Base-by-base conservation (phyloP, 1,140 invertebrate species). In the Anadara kagoshimensis region DNA sequence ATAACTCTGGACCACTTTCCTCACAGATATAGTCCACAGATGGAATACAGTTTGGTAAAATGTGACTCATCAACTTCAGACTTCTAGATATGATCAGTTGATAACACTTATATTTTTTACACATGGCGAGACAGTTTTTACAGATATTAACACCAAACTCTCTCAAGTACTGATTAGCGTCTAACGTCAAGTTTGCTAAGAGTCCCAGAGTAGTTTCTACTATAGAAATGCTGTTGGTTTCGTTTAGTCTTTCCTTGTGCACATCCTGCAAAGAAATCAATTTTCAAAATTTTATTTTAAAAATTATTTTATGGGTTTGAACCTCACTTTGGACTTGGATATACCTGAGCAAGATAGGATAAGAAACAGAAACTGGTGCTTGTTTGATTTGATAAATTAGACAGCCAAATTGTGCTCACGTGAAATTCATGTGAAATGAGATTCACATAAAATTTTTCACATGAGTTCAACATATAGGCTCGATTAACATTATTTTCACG, bases 1-100 rank as follows among this genome's bases (percentile, higher is more conserved):
- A 65, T 8, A 78, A 18, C 29, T 73, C 57, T 7, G 69, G 63
- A 14, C 76, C 80, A 8, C 64, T 69, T 41, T 78, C 64, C 4
- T 75, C 69, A 76, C 80, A 78, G 14, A 79, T 47, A 72, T 74
- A 80, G 43, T 78, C 75, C 1, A 82, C 78, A 18, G 82, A 75
- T 24, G 73, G 69, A 16, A 75, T 69, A 14, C 72, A 78, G 44
- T 80, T 69, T n/a, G 80, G 80, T 20, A 82, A 47, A 47, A 84
- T 73, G 29, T 82, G 81, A 29, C 82, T 75, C 18, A 82, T 47
- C 12, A 84, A 58, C n/a, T 64, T 75, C 22, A 84, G 59, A 41
- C 69, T 53, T 20, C 81, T 59, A 56, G 63, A 57, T 51, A 72
- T 56, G 22, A 71, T 68, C 36, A 73, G 44, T 58, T 66, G 62